phyloP scores from a whole-genome alignment of 2,113 vertebrate genomes.

The Nycticebus coucang region DNA sequence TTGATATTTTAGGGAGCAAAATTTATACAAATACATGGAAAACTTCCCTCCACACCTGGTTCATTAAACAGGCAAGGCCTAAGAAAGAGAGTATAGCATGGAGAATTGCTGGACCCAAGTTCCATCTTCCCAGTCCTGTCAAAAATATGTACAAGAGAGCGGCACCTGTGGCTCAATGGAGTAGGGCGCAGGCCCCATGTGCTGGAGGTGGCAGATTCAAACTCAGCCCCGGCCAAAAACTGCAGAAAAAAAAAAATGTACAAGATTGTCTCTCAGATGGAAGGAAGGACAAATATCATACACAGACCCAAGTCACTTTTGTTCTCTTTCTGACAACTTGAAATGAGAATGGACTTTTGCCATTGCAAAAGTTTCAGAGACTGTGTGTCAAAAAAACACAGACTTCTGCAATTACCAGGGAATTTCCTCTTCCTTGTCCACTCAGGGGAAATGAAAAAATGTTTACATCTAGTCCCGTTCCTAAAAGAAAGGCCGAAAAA shows the following conservation, averaged over 20 bases:
- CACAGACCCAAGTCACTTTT: neutral
- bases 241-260: neutral
- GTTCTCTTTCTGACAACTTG: neutral
- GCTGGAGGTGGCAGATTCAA: too few relatives aligned
- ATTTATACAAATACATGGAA: neutral
- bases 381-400: neutral
- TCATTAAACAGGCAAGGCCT: neutral
- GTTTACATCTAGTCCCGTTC: neutral
- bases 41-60: neutral
- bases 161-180: too few relatives aligned
- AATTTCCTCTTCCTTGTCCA: neutral
- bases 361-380: too few relatives aligned
- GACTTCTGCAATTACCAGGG: neutral
- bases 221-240: too few relatives aligned
- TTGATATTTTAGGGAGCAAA: neutral
- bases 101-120: neutral
- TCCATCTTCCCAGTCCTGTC: neutral
- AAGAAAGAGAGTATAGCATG: neutral
- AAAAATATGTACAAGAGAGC: neutral
- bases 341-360: neutral
- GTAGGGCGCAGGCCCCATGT: too few relatives aligned
- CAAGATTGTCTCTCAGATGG: neutral
- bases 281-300: neutral
- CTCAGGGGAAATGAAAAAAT: neutral
- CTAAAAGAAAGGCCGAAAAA: constrained; percentile 13